Evolutionary conservation across 2,113 vertebrate species (phyloP), one percentile per base, ranked within the genome.

Genomic region (Phaethornis superciliosus): DNA sequence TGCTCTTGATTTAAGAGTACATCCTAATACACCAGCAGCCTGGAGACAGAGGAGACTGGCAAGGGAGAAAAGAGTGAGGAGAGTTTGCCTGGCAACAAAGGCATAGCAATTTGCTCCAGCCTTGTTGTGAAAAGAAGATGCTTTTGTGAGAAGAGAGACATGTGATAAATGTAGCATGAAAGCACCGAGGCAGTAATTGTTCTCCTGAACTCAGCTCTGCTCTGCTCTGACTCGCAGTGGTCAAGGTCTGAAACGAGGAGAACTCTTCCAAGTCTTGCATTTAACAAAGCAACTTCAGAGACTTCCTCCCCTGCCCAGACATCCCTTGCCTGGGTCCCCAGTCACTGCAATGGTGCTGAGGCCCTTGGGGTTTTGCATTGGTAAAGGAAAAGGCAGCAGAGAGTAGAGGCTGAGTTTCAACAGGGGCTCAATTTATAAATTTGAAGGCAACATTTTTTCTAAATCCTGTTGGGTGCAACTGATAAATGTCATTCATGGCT

Each of bases 51-150:
- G 75, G 80, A 79, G 85, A 82, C 84, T 62, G 88, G 85, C 70
- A 20, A 92, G 76, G 68, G 82, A 52, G 23, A 49, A 81, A 51
- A 68, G 10, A 32, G 71, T 47, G 68, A 8, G 4, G 28, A 64
- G 80, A 58, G 85, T 79, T 72, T 81, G 82, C 91, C 76, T 84
- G 94, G 96, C 79, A 89, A 83, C 88, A 62, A 63, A 89, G 63
- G 75, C 33, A 12, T 16, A 65, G 93, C 64, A 81, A 62, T 93
- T 95, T 85, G 78, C 87, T 96, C 89, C 63, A 32, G 40, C 3
- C 7, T 30, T 88, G 56, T 49, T 55, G 93, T 76, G 56, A 79
- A 76, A 89, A 88, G 84, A 88, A 71, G 93, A 60, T 89, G 89
- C 88, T 93, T 86, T 82, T 89, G 96, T 78, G 91, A 71, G 81